Percentiles rank a stretch among this genome's conserved stretches.
phyloP scores from a whole-genome alignment of 2,888 invertebrate species.

The Drosophila anomelani region DNA sequence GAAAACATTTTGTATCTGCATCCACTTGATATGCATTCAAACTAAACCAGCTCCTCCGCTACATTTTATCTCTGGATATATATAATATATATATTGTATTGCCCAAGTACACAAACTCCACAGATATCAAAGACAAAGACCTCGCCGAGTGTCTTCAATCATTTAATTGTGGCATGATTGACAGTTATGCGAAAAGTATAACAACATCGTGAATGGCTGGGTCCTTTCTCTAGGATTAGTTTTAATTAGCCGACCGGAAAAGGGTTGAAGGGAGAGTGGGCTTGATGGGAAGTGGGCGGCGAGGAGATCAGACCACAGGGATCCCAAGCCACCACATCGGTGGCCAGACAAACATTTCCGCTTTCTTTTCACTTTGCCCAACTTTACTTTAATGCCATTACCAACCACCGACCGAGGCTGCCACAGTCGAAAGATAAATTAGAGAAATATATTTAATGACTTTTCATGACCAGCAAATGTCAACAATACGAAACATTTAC shows the following conservation, averaged over 20 bases:
- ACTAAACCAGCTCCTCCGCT: conserved; percentile 21
- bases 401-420: conserved; percentile 51
- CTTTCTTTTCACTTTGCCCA: conserved; percentile 36
- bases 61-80: conserved; percentile 4
- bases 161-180: conserved; percentile 72
- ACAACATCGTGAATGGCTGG: conserved; percentile 47
- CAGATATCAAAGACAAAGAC: conserved; percentile 31
- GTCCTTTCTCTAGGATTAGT: conserved; percentile 65
- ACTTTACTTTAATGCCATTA: conserved; percentile 65
- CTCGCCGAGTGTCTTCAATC: conserved; percentile 70
- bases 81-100: conserved; percentile 15
- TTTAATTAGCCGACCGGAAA: conserved; percentile 70
- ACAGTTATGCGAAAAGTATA: conserved; percentile 73
- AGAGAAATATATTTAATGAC: conserved; percentile 76
- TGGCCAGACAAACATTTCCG: conserved; percentile 47
- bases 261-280: conserved; percentile 50
- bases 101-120: conserved; percentile 1
- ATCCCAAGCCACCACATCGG: conserved; percentile 17
- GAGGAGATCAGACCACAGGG: conserved; percentile 26
- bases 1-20: conserved; percentile 78
- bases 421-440: conserved; percentile 68
- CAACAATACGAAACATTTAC: conserved; percentile 73
- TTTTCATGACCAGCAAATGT: conserved; percentile 79
- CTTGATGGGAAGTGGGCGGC: not conserved
- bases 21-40: conserved; percentile 70